Evolutionary conservation across 2,113 vertebrate genomes (phyloP).

Genomic region (Paraplagusia blochii): DNA sequence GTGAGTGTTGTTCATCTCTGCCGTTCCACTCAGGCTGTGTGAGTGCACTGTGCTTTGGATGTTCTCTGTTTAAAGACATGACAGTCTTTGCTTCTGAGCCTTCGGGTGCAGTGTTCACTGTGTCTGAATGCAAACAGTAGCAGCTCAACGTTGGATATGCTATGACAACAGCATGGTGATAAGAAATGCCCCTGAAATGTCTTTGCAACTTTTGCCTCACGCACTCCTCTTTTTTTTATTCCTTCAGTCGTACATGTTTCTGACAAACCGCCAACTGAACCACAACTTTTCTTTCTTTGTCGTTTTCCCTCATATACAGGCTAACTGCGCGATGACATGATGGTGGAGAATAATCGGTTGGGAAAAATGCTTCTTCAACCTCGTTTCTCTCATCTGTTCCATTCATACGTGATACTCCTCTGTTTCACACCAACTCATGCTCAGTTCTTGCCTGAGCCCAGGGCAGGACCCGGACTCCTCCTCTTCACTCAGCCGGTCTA

Average conservation of each 20-base stretch:
- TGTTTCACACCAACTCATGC: constrained; percentile 68
- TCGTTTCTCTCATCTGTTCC: constrained; percentile 36
- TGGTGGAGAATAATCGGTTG: constrained; percentile 79
- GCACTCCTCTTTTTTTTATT: constrained; percentile 24
- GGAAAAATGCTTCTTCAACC: constrained; percentile 73
- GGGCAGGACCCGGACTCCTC: constrained; percentile 74
- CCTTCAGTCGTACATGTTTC: constrained; percentile 3
- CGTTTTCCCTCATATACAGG: constrained; percentile 71
- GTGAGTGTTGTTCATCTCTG: constrained; percentile 3
- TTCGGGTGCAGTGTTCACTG: constrained; percentile 5
- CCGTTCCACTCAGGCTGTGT: constrained; percentile 23
- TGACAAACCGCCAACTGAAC: constrained; percentile 26
- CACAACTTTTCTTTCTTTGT: constrained; percentile 37
- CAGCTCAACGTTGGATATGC: constrained; percentile 28
- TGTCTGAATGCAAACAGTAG: constrained; percentile 35
- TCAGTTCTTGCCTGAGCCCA: constrained; percentile 72
- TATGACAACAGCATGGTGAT: constrained; percentile 28
- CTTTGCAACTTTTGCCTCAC: constrained; percentile 29
- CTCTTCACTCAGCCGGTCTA: constrained; percentile 90
- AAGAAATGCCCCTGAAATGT: constrained; percentile 26
- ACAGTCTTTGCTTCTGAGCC: constrained; percentile 14
- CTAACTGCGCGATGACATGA: constrained; percentile 85
- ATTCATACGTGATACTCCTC: constrained; percentile 48
- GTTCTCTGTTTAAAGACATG: constrained; percentile 24
- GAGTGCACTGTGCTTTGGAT: constrained; percentile 18